phyloP scores from a whole-genome alignment of 2,797 vertebrate species.

The Trachurus trachurus region DNA sequence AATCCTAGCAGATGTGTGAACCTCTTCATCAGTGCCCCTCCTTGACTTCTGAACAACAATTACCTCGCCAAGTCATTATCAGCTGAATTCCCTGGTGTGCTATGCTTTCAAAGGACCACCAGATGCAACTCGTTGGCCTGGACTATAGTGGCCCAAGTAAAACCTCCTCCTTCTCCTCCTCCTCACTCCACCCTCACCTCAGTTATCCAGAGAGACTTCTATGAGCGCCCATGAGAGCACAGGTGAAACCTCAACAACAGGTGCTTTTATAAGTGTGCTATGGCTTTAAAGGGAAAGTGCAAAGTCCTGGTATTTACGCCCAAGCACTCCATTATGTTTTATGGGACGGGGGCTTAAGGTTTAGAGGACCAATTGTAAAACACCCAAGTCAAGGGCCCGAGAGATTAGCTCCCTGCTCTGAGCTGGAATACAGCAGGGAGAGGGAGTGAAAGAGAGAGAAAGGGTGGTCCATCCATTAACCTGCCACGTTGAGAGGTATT shows the following conservation, averaged over 20 bases:
- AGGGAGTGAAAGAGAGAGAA: constrained; percentile 57
- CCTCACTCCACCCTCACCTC: constrained; percentile 20
- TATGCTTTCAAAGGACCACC: constrained; percentile 45
- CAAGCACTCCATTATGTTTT: constrained; percentile 83
- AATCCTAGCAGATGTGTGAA: constrained; percentile 6
- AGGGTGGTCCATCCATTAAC: constrained; percentile 76
- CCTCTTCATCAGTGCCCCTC: constrained; percentile 27
- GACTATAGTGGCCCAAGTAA: constrained; percentile 12
- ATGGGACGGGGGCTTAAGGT: constrained; percentile 79
- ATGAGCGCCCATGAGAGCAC: constrained; percentile 48
- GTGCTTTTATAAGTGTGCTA: constrained; percentile 80
- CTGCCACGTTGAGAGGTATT: constrained; percentile 73
- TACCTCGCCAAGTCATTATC: constrained; percentile 27
- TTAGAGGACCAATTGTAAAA: constrained; percentile 82
- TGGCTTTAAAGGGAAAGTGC: constrained; percentile 76
- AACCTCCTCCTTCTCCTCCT: constrained; percentile 13
- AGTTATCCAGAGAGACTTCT: constrained; percentile 29
- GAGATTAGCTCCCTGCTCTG: constrained; percentile 63
- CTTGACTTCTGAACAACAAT: constrained; percentile 35
- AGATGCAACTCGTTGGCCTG: constrained; percentile 30
- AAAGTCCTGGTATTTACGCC: constrained; percentile 78
- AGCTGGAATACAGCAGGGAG: constrained; percentile 64
- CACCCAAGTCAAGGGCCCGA: constrained; percentile 72
- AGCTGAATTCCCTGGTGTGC: constrained; percentile 37
- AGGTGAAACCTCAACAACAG: constrained; percentile 78